These are phyloP conservation scores for Discoglossus pictus DNA, from an alignment of 2,797 vertebrate genomes.

Conservation along the genomic window DNA sequence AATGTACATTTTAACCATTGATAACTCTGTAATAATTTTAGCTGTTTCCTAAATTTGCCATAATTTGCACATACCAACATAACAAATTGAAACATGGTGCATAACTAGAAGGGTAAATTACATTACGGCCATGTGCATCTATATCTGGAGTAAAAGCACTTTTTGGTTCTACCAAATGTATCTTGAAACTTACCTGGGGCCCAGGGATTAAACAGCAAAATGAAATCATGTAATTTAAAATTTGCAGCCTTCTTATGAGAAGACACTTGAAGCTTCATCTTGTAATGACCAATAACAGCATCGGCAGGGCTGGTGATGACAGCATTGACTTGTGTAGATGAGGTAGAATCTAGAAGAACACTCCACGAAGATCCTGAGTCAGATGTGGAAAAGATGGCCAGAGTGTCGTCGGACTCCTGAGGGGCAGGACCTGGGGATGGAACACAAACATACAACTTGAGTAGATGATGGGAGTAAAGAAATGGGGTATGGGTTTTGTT, in stretches of 20 bases:
- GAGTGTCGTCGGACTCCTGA: slow-evolving; percentile 65
- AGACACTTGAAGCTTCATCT: slow-evolving; percentile 50
- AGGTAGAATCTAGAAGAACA: slow-evolving; percentile 12
- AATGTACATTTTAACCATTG: too few relatives aligned
- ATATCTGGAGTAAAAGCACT: too few relatives aligned
- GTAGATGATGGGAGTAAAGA: too few relatives aligned
- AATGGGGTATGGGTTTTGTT: too few relatives aligned
- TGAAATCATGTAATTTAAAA: slow-evolving; percentile 59
- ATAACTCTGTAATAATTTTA: too few relatives aligned
- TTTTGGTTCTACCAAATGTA: too few relatives aligned
- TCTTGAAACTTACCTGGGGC: slow-evolving; percentile 59
- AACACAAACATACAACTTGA: background rate
- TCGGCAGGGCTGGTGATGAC: slow-evolving; percentile 67
- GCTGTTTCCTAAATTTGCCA: too few relatives aligned
- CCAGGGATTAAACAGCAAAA: slow-evolving; percentile 75
- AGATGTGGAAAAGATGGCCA: slow-evolving; percentile 60
- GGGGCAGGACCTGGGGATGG: slow-evolving; percentile 68
- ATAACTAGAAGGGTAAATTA: too few relatives aligned
- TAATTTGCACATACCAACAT: too few relatives aligned
- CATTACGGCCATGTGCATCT: too few relatives aligned
- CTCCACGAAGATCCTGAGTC: slow-evolving; percentile 62
- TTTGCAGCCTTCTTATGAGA: slow-evolving; percentile 38
- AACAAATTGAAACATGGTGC: too few relatives aligned
- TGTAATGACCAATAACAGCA: slow-evolving; percentile 72
- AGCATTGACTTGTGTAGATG: slow-evolving; percentile 45